These are phyloP conservation scores for Bufotes viridis DNA, from an alignment of 2,797 vertebrate genomes.

Conservation along the genomic window DNA sequence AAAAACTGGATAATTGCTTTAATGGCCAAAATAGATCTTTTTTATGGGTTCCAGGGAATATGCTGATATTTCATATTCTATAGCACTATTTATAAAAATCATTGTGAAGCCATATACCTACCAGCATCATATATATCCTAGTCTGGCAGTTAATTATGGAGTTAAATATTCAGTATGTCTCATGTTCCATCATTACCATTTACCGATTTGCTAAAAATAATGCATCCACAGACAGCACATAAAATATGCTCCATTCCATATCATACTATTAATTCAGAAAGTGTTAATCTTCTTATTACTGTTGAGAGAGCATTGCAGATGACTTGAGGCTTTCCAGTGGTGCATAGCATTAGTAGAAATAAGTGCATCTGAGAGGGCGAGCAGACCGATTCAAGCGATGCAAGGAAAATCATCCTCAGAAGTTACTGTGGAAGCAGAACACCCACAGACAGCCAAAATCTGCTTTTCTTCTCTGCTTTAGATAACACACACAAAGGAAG, in stretches of 20 bases:
- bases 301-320: conserved; percentile 51
- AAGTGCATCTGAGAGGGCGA: conserved; percentile 39
- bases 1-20: no score
- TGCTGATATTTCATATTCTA: neutral
- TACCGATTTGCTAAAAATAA: neutral
- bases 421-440: conserved; percentile 47
- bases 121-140: neutral
- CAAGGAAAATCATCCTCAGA: conserved; percentile 42
- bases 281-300: conserved; percentile 57
- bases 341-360: conserved; percentile 50
- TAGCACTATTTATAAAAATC: neutral
- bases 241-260: conserved; percentile 21
- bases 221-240: neutral
- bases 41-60: neutral
- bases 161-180: neutral
- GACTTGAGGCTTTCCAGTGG: conserved; percentile 49
- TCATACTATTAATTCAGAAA: conserved; percentile 46
- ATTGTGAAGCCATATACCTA: neutral
- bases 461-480: conserved; percentile 31
- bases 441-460: conserved; percentile 53
- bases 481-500: conserved; percentile 38
- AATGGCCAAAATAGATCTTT: no score
- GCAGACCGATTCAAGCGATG: conserved; percentile 33
- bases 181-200: neutral
- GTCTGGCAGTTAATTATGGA: neutral